A percentile compares a stretch with the other conserved stretches of the same genome.
Evolutionary conservation across 1,140 invertebrate genomes (phyloP).

Genomic region (Phymastichus coffea): DNA sequence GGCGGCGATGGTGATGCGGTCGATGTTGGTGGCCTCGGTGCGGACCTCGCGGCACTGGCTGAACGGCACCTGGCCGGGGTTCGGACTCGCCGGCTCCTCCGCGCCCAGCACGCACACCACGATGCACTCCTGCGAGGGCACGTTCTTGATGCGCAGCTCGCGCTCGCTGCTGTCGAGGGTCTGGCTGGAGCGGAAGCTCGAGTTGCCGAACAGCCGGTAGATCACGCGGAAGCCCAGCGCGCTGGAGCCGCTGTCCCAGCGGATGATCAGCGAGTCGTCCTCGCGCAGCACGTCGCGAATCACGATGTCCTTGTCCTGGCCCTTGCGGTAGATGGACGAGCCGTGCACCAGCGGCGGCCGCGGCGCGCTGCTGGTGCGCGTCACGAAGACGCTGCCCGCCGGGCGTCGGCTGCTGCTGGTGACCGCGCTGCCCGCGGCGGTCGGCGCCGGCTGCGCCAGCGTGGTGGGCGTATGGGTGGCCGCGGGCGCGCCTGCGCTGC

Average conservation of each 20-base stretch:
- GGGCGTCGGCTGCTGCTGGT: constrained; percentile 41
- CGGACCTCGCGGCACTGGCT: constrained; percentile 86
- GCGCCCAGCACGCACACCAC: constrained; percentile 90
- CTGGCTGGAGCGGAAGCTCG: constrained; percentile 84
- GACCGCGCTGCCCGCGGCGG: too few relatives aligned
- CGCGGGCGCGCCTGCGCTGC: constrained; percentile 23
- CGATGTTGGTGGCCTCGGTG: constrained; percentile 84
- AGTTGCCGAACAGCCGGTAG: constrained; percentile 86
- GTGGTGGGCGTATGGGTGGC: constrained; percentile 42
- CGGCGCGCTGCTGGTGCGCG: constrained; percentile 49
- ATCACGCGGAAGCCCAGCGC: constrained; percentile 86
- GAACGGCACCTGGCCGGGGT: constrained; percentile 81
- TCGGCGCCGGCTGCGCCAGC: constrained; percentile 31
- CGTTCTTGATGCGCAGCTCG: constrained; percentile 90
- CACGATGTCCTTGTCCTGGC: constrained; percentile 73
- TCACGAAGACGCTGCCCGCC: constrained; percentile 51
- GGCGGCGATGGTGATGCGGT: constrained; percentile 91
- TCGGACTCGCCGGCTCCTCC: constrained; percentile 81
- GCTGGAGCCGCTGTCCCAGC: constrained; percentile 84
- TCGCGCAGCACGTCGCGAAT: constrained; percentile 82
- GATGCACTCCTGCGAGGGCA: constrained; percentile 80
- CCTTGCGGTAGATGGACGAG: constrained; percentile 65
- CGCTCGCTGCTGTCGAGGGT: constrained; percentile 82
- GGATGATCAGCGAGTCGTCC: constrained; percentile 85
- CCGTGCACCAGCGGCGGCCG: constrained; percentile 72